These are phyloP conservation scores for Leiothrix lutea DNA, from an alignment of 2,113 vertebrate genomes.

Conservation along the genomic window DNA sequence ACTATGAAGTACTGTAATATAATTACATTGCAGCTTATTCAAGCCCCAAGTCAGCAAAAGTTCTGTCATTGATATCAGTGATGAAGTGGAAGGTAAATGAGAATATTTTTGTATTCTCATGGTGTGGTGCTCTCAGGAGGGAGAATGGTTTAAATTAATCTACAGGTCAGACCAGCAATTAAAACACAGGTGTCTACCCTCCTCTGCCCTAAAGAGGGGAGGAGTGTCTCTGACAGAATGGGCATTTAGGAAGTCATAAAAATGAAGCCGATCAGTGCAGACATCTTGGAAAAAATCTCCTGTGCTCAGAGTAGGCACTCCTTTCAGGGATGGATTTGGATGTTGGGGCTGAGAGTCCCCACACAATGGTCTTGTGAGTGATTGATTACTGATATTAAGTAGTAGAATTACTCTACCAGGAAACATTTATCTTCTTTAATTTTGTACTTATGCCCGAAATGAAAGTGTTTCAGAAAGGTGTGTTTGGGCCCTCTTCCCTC, in stretches of 20 bases:
- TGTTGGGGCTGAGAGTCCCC: neutral
- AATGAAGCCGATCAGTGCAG: neutral
- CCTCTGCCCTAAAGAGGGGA: neutral
- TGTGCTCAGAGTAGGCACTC: neutral
- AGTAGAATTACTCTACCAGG: neutral
- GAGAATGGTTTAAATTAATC: neutral
- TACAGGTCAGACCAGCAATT: neutral
- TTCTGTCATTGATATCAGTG: neutral
- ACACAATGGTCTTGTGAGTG: neutral
- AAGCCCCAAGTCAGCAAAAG: neutral
- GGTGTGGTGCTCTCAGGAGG: neutral
- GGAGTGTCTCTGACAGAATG: neutral
- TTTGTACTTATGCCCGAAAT: rapidly evolving
- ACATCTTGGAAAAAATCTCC: neutral
- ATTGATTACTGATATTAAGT: neutral
- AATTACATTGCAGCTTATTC: slow-evolving; percentile 19
- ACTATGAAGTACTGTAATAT: neutral
- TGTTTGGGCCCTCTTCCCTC: rapidly evolving
- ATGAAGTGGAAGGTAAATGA: neutral
- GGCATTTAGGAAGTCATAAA: neutral
- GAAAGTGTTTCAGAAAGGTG: neutral
- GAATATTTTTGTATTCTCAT: slow-evolving; percentile 1
- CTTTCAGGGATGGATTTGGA: neutral
- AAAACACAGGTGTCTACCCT: neutral
- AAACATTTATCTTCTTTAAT: neutral